phyloP scores from a whole-genome alignment of 2,888 invertebrate genomes.

The Hirtodrosophila trivittata region DNA sequence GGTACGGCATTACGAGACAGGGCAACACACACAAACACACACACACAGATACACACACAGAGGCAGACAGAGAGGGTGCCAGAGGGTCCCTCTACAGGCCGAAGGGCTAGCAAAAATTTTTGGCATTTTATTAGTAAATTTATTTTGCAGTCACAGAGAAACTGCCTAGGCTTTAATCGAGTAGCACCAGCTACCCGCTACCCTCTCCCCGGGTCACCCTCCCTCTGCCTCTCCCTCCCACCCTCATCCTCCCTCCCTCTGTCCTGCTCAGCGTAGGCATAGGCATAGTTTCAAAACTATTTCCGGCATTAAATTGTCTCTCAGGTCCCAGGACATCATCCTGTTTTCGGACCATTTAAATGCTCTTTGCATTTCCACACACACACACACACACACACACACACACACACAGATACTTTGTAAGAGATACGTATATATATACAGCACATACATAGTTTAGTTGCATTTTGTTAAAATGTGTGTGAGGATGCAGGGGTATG shows the following conservation, averaged over 20 bases:
- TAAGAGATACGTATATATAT: conserved; percentile 5
- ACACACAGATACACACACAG: not conserved
- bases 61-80: conserved; percentile 2
- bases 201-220: not conserved
- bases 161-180: not conserved
- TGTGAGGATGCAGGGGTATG: conserved; percentile 1
- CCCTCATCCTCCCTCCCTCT: too few relatives aligned
- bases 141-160: conserved; percentile 55
- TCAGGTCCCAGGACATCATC: conserved; percentile 26
- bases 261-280: not conserved
- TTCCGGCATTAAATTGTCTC: conserved; percentile 69
- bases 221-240: not conserved
- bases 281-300: conserved; percentile 60
- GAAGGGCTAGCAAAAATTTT: conserved; percentile 38
- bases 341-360: conserved; percentile 40
- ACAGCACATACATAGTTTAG: conserved; percentile 28
- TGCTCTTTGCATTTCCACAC: conserved; percentile 42
- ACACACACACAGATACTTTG: conserved; percentile 1
- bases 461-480: conserved; percentile 31
- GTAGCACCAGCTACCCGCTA: not conserved
- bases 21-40: not conserved
- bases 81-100: conserved; percentile 1
- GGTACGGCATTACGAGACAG: too few relatives aligned
- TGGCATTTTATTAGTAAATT: conserved; percentile 72
- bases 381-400: not conserved